Conservation (phyloP, 2,797 vertebrate species). For the Tragopan temminckii region DNA sequence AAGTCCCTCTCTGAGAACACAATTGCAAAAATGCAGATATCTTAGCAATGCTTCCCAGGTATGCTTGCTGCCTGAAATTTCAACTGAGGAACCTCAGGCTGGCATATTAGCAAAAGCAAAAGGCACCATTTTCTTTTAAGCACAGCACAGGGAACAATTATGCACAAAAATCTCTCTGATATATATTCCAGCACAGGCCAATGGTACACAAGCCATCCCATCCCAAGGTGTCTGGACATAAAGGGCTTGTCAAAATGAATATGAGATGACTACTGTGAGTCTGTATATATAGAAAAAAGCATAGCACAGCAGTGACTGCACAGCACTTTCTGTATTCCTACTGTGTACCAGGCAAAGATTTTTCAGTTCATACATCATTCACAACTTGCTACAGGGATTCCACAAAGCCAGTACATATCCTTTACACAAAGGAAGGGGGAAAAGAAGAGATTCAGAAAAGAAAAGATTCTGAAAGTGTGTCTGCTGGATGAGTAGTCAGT, state of each 20-base stretch:
- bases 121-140: background rate
- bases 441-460: conserved; percentile 53
- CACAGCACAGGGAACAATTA: conserved; percentile 32
- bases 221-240: conserved; percentile 57
- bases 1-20: background rate
- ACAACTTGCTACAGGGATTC: conserved; percentile 82
- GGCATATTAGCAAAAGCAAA: conserved; percentile 42
- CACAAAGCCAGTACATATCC: conserved; percentile 77
- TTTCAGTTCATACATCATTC: conserved; percentile 86
- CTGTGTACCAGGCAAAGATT: conserved; percentile 80
- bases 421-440: conserved; percentile 67
- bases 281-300: conserved; percentile 69
- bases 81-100: conserved; percentile 1
- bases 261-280: conserved; percentile 54
- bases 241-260: conserved; percentile 71
- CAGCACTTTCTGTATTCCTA: conserved; percentile 79
- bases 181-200: conserved; percentile 41
- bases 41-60: conserved; percentile 10
- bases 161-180: conserved; percentile 21
- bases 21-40: background rate
- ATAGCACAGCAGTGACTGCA: conserved; percentile 69
- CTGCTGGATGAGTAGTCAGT: conserved; percentile 24
- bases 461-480: conserved; percentile 43
- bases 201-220: conserved; percentile 1
- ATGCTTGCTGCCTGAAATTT: background rate